Base-by-base conservation (phyloP, 2,113 vertebrate species). In the Seriola rivoliana region DNA sequence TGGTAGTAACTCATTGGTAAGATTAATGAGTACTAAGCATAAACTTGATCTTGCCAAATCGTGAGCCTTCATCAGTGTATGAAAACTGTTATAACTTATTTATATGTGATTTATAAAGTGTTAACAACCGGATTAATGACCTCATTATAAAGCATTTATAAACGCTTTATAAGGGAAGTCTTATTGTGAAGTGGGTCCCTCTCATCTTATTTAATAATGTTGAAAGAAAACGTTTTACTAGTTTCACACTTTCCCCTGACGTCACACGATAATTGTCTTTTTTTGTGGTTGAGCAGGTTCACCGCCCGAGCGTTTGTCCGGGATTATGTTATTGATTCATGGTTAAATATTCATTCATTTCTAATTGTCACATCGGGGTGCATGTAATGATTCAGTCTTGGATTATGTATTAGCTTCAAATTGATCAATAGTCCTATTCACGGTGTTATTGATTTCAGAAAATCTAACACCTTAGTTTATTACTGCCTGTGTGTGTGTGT, bases 391-490 rank as follows among this genome's bases (percentile, higher is more conserved):
- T 85, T 74, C 57, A 69, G 10, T 32, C 38, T 29, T 88, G 34
- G 86, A 90, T 93, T 81, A 88, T 92, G 55, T 82, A 89, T 88
- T 81, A 62, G 73, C 80, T 88, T 86, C 32, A 75, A 46, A 82
- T 67, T 71, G 77, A 91, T 91, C 91, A 89, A 88, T 91, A 76
- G 55, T 77, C 69, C 66, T 60, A 64, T 88, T 90, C 58, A 75
- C 34, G 16, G 67, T 3, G 29, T 67, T 79, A 90, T 87, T 86
- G 85, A 91, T 91, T 79, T 64, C 4, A 81, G 64, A 59, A 59
- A 75, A 80, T 81, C 50, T 36, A 66, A 63, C 52, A 68, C 79
- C 80, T 65, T 36, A 66, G 69, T 81, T 81, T 71, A 75, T 80
- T 72, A 86, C 58, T 65, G 79, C 25, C 58, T 71, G 70, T 5